Evolutionary conservation across 2,797 vertebrate genomes (phyloP).

Genomic region (Peromyscus eremicus): DNA sequence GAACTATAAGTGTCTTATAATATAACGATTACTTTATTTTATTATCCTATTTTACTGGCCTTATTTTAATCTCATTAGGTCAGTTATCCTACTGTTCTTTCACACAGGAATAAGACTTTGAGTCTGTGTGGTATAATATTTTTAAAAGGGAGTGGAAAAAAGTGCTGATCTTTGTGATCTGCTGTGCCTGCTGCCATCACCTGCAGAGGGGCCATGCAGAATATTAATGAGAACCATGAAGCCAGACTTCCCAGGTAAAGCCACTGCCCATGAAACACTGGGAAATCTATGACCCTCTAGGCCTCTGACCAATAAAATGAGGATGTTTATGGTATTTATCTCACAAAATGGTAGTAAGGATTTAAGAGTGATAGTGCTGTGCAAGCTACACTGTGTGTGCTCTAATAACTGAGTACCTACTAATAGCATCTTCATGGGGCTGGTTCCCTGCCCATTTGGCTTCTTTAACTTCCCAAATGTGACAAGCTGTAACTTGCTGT

Average conservation of each 20-base stretch:
- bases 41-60: slow-evolving; percentile 22
- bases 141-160: neutral
- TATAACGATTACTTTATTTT: neutral
- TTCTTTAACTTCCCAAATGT: neutral
- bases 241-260: neutral
- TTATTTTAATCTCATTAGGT: slow-evolving; percentile 45
- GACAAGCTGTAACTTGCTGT: neutral
- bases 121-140: neutral
- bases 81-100: slow-evolving; percentile 44
- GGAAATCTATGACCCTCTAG: neutral
- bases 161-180: neutral
- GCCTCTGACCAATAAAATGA: neutral
- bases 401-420: neutral
- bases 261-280: neutral
- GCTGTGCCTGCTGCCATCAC: neutral
- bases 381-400: neutral
- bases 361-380: neutral
- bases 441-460: neutral
- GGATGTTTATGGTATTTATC: neutral
- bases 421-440: neutral
- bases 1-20: neutral
- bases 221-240: neutral
- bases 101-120: neutral
- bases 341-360: neutral
- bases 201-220: neutral